Base-by-base conservation (phyloP, 2,797 vertebrate species). In the Pipistrellus nathusii region DNA sequence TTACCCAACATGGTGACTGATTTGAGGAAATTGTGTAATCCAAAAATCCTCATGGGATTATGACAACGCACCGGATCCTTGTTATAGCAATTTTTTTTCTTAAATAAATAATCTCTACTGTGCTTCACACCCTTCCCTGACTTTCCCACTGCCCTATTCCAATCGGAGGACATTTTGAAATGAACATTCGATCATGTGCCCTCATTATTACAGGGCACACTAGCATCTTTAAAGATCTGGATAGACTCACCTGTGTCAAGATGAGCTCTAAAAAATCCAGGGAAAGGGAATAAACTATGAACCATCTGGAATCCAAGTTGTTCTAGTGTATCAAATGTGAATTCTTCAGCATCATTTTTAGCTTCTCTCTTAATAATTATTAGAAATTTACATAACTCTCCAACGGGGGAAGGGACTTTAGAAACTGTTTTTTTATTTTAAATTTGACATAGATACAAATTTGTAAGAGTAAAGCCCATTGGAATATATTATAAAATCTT, bases 51-150 rank as follows among this genome's bases (percentile, higher is more conserved):
- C 75, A 77, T 62, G 53, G 93, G 95, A 97, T 94, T 89, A 95
- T 91, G 94, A 94, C 96, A 88, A 96, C 46, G 57, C 68, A 91
- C 92, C 27, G 68, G 94, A 94, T 94, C 94, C 90, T 95, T 89
- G 71, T 48, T 92, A 95, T 62, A 90, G 93, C 86, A 95, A 82
- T 90, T 87, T 94, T 88, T 88, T 95, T 25, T 88, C 84, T 97
- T 97, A 97, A 97, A 97, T 97, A 97, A 97, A 97, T 97, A 97
- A 94, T 96, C 91, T 97, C 96, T 96, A 96, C 97, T 97, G 97
- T 98, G 98, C 98, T 98, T 97, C 93, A 97, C 89, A 96, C 92
- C 94, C 94, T 95, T 97, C 95, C 97, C 97, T 97, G 97, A 96
- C 97, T 96, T 97, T 71, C 90, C 95, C 93, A 85, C 88, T 96